Evolutionary conservation across 2,888 invertebrate species (phyloP), one percentile per base, ranked within the genome.

Genomic region (Drosophila barbarae): DNA sequence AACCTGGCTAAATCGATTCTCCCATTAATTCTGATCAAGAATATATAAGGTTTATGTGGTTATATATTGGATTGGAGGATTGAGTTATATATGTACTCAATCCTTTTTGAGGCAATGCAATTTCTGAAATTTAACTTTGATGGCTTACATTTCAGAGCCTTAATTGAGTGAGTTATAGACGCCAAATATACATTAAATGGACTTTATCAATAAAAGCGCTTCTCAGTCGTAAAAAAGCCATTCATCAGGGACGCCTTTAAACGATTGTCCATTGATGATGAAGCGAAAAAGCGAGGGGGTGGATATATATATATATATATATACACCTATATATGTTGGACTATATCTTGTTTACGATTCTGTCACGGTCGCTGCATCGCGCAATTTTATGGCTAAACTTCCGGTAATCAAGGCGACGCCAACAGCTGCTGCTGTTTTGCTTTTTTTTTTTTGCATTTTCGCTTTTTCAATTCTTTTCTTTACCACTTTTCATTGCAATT

Each of bases 381-480:
- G n/a, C 30, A 42, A 61, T 73, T 76, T 63, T 53, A 76, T 69
- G 52, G 64, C 69, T 54, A 76, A 63, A 65, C 74, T 82, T 82
- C 76, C 74, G 73, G 73, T 66, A 63, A 75, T 77, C 73, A 70
- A 57, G 35, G 23, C 18, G 41, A 13, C 26, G 35, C 12, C 7
- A 68, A 46, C 68, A 66, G 49, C 57, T 68, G 50, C 34, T 69
- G 68, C 39, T 39, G 23, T 13, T 23, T 6, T 13, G 13, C 18
- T 13, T 53, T 13, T 53, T 60, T 32, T 47, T 52, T 63, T 44
- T 59, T 0, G 44, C 56, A 28, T 30, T 52, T 18, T 41, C 32
- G 5, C 18, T 10, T 36, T 13, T 39, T 21, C 21, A 13, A 1
- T 38, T 38, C 10, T 38, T 30, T 34, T 39, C 6, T 36, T 26